phyloP scores from a whole-genome alignment of 1,140 invertebrate genomes.

The Eufriesea mexicana region DNA sequence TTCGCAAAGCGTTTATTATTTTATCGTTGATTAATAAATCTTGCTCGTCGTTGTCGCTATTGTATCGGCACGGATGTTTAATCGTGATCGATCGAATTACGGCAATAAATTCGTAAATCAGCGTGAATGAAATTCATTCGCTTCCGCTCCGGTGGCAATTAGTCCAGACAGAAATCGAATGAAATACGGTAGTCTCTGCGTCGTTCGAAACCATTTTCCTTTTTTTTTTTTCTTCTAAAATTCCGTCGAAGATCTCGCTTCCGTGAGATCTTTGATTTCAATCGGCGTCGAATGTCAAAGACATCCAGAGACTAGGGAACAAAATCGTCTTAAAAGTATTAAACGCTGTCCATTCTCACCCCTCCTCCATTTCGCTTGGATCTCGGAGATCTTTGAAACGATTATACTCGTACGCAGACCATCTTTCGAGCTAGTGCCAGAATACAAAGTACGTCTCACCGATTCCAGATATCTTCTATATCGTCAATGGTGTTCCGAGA shows the following conservation, averaged over 20 bases:
- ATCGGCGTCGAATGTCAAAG: slow-evolving; percentile 38
- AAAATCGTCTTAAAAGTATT: slow-evolving; percentile 56
- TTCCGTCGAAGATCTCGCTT: neutral
- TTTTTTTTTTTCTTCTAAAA: neutral
- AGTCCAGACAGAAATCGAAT: neutral
- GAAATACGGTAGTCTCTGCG: neutral
- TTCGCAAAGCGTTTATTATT: neutral
- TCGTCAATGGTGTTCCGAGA: slow-evolving; percentile 60
- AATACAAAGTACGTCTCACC: slow-evolving; percentile 41
- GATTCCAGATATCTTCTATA: slow-evolving; percentile 57
- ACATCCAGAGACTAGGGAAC: neutral
- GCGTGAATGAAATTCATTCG: neutral
- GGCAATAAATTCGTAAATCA: neutral
- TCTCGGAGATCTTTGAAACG: neutral
- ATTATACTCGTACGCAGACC: slow-evolving; percentile 27
- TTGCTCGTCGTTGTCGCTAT: no score
- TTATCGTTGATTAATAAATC: neutral
- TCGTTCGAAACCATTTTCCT: neutral
- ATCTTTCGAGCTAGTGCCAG: slow-evolving; percentile 5
- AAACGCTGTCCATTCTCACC: slow-evolving; percentile 29
- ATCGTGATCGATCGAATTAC: neutral
- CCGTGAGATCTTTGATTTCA: neutral
- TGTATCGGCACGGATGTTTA: neutral
- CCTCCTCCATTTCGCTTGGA: neutral
- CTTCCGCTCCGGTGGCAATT: no score